Base-by-base conservation (phyloP, 2,113 vertebrate species). In the Heliornis fulica region DNA sequence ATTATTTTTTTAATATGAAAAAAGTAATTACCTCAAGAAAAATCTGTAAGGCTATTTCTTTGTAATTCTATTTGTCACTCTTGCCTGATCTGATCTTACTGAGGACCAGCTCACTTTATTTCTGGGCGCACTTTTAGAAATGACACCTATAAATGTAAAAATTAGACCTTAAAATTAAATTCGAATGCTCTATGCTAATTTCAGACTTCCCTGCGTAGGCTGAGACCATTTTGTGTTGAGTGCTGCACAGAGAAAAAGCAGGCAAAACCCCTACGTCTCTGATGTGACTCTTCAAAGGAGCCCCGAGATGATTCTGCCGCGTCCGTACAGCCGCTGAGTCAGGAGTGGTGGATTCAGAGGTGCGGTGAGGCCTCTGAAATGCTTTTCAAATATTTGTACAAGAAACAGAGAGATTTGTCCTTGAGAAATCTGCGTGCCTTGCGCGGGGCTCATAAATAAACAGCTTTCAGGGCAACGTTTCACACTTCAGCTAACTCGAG, bases 351-450 rank as follows among this genome's bases (percentile, higher is more conserved):
- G 75, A 81, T 71, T 93, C 92, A 86, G 90, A 43, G 82, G 66
- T 40, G 54, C 72, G 84, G 29, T 15, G 90, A 93, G 79, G 85
- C 85, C 86, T 94, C 92, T 72, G 65, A 90, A 93, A 93, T 69
- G 72, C 88, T 95, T 96, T 91, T 92, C 63, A 96, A 96, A 90
- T 95, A 59, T 97, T 96, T 97, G 95, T 70, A 87, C 60, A 79
- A 54, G 75, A 83, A 87, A 51, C 32, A 10, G 54, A 90, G 83
- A 94, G 93, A 87, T 81, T 77, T 91, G 83, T 78, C 74, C 91
- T 95, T 77, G 74, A 94, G 94, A 96, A 91, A 72, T 74, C 71
- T 14, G 23, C 65, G 71, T 56, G 61, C 88, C 79, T 96, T 54
- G 71, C 4, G 1, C 94, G 94, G 89, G 78, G 81, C 88, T 91